Evolutionary conservation across 1,140 invertebrate species (phyloP), one percentile per base, ranked within the genome.

Genomic region (Schlechtendalia chinensis): DNA sequence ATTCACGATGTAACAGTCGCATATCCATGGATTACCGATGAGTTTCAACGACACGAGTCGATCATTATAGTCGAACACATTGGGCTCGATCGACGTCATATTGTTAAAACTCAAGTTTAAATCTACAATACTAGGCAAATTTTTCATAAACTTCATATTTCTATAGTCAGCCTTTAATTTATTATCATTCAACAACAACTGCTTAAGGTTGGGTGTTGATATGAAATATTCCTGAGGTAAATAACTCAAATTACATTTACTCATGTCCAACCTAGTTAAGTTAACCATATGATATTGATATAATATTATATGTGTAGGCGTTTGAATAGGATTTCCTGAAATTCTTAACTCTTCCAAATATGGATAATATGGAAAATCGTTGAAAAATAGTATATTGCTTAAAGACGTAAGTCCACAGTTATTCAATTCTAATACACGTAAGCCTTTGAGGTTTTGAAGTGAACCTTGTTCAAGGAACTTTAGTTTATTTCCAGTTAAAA

Each of bases 291-390:
- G n/a, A n/a, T n/a, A n/a, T n/a, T n/a, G n/a, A n/a, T n/a, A n/a
- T n/a, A n/a, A n/a, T n/a, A n/a, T n/a, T n/a, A n/a, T n/a, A n/a
- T n/a, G n/a, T n/a, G n/a, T n/a, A n/a, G n/a, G n/a, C n/a, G n/a
- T n/a, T n/a, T n/a, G n/a, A 11, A 92, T 83, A 1, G 90, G 90
- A 85, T 93, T 93, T n/a, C 89, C 89, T 65, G 90, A 89, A 14
- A 92, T 85, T 81, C 89, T 89, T n/a, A 93, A 86, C 85, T 91
- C 90, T 82, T 89, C 87, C 56, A 92, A 88, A 82, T 91, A 88
- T n/a, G 89, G 90, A 72, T 90, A 39, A 90, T 0, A 87, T 88
- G 2, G 89, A 87, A 83, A 89, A 89, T 81, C 90, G 89, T 61
- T 91, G 91, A 83, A 92, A 92, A 5, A 90, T 88, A 90, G 88